Evolutionary conservation across 2,888 invertebrate species (phyloP).

Genomic region (Sarcophaga carnaria): DNA sequence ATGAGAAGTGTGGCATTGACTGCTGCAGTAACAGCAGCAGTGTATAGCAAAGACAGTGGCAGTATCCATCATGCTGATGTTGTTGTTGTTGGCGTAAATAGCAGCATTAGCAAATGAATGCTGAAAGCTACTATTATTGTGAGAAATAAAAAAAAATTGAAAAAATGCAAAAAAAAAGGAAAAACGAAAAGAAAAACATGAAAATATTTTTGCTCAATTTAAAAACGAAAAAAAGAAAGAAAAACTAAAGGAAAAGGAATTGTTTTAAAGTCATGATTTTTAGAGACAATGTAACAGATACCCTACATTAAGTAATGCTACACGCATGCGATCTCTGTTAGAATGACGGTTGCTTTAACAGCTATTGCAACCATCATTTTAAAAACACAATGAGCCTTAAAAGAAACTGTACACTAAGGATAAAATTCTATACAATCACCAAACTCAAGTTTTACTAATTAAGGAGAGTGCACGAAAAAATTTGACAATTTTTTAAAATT

Average conservation of each 20-base stretch:
- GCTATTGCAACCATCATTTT: too few relatives aligned
- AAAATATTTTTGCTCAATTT: constrained; percentile 50
- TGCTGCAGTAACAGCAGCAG: background rate
- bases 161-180: background rate
- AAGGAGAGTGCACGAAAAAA: too few relatives aligned
- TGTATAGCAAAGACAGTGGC: background rate
- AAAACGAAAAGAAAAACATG: constrained; percentile 45
- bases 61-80: background rate
- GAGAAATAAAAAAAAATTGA: background rate
- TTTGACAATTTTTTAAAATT: too few relatives aligned
- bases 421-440: too few relatives aligned
- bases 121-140: background rate
- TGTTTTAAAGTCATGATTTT: constrained; percentile 39
- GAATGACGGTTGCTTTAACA: too few relatives aligned
- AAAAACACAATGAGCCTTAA: too few relatives aligned
- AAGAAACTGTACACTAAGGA: too few relatives aligned
- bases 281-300: background rate
- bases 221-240: background rate
- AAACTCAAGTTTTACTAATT: too few relatives aligned
- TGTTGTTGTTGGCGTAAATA: background rate
- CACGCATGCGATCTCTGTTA: too few relatives aligned
- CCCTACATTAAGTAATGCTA: background rate
- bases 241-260: constrained; percentile 57
- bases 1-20: background rate
- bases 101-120: background rate